Conservation (phyloP, 1,140 invertebrate species). For the Trichonephila clavipes region DNA sequence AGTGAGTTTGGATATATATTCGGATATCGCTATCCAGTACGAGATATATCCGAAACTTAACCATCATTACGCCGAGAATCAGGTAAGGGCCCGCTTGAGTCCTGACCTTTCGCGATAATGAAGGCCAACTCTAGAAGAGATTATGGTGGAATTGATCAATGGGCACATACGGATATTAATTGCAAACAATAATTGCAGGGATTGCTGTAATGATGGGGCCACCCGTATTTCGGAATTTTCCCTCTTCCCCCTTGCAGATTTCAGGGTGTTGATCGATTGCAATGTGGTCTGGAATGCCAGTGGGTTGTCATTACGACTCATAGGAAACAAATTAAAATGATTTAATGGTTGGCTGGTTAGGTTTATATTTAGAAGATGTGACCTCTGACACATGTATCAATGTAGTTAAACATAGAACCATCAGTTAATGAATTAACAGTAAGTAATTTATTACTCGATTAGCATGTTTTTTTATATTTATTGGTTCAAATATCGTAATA, state of each 20-base stretch:
- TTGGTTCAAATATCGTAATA: no score
- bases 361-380: neutral
- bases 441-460: no score
- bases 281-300: neutral
- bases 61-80: neutral
- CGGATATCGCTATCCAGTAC: neutral
- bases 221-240: slow-evolving; percentile 8
- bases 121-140: slow-evolving; percentile 31
- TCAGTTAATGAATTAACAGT: neutral
- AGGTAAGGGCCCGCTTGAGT: slow-evolving; percentile 14
- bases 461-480: no score
- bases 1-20: neutral
- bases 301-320: slow-evolving; percentile 12
- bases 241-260: neutral
- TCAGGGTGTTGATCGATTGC: neutral
- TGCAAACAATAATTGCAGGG: slow-evolving; percentile 55
- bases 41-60: neutral
- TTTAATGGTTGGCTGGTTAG: slow-evolving; percentile 1
- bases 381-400: neutral
- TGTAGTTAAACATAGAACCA: neutral
- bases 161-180: slow-evolving; percentile 51
- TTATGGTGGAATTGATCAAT: slow-evolving; percentile 55
- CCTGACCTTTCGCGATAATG: slow-evolving; percentile 50
- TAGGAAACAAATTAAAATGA: slow-evolving; percentile 16
- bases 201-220: slow-evolving; percentile 47